phyloP scores from a whole-genome alignment of 2,888 invertebrate genomes.

The Boloria selene region DNA sequence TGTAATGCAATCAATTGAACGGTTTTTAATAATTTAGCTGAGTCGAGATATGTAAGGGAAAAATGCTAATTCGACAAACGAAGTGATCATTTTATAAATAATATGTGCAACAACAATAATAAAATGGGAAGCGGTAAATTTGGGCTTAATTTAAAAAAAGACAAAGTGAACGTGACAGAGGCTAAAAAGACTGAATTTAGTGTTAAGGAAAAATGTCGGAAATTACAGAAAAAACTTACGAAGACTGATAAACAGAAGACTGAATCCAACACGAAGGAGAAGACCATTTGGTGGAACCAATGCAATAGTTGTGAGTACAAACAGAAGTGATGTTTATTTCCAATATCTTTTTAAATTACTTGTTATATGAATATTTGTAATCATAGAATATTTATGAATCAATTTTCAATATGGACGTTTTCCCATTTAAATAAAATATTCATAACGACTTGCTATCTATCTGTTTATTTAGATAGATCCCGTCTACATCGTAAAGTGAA shows the following conservation, averaged over 20 bases:
- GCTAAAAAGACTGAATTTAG: conserved; percentile 72
- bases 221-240: conserved; percentile 76
- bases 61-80: conserved; percentile 47
- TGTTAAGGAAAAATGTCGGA: conserved; percentile 75
- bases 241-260: conserved; percentile 79
- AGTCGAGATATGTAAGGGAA: conserved; percentile 41
- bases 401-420: no score
- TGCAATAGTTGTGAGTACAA: conserved; percentile 73
- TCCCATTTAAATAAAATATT: not conserved
- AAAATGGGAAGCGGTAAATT: conserved; percentile 79
- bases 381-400: no score
- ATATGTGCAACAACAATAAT: conserved; percentile 52
- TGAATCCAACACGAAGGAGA: conserved; percentile 66
- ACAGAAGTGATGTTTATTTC: not conserved
- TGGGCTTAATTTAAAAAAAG: conserved; percentile 67
- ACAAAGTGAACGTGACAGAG: conserved; percentile 65
- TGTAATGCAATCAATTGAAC: conserved; percentile 49
- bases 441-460: not conserved
- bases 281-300: conserved; percentile 80
- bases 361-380: no score
- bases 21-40: conserved; percentile 53
- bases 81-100: conserved; percentile 52
- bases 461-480: not conserved
- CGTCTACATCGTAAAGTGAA: not conserved
- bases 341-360: not conserved